Evolutionary conservation across 92 coral and sea anemone species (phyloP).

Genomic region (Porites cylindrica): DNA sequence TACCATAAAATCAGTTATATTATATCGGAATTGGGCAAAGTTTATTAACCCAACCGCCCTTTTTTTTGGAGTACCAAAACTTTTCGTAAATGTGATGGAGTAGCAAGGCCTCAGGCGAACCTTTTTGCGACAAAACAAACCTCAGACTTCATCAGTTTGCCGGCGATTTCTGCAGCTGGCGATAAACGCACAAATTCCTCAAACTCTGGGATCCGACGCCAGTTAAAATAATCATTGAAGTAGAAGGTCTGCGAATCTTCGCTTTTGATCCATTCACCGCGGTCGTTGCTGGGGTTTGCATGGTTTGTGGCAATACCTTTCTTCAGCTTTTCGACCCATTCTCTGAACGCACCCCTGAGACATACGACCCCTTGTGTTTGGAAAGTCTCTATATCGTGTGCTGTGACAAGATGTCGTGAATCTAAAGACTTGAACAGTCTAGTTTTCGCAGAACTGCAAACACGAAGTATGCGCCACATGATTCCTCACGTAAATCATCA

Average conservation of each 20-base stretch:
- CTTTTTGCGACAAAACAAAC: conserved; percentile 6
- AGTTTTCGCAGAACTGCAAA: background rate
- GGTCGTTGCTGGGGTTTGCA: conserved; percentile 64
- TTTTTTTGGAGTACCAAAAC: too few species aligned
- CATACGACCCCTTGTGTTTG: conserved; percentile 82
- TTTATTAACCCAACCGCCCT: too few species aligned
- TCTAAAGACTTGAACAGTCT: background rate
- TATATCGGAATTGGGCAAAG: too few species aligned
- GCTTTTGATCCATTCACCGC: conserved; percentile 46
- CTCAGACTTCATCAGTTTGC: conserved; percentile 75
- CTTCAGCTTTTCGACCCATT: conserved; percentile 78
- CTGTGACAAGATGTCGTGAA: conserved; percentile 35
- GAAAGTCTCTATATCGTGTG: conserved; percentile 57
- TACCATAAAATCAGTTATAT: too few species aligned
- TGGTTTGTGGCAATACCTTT: conserved; percentile 72
- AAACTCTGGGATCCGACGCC: conserved; percentile 74
- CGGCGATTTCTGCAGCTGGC: conserved; percentile 83
- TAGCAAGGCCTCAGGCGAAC: too few species aligned
- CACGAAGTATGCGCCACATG: background rate
- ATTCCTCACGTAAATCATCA: too few species aligned
- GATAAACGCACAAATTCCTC: conserved; percentile 74
- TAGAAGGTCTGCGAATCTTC: conserved; percentile 48
- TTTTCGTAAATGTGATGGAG: too few species aligned
- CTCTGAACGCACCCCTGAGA: conserved; percentile 77
- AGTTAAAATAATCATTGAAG: conserved; percentile 82